phyloP scores from a whole-genome alignment of 2,797 vertebrate species.

The Coracias cyanogaster region DNA sequence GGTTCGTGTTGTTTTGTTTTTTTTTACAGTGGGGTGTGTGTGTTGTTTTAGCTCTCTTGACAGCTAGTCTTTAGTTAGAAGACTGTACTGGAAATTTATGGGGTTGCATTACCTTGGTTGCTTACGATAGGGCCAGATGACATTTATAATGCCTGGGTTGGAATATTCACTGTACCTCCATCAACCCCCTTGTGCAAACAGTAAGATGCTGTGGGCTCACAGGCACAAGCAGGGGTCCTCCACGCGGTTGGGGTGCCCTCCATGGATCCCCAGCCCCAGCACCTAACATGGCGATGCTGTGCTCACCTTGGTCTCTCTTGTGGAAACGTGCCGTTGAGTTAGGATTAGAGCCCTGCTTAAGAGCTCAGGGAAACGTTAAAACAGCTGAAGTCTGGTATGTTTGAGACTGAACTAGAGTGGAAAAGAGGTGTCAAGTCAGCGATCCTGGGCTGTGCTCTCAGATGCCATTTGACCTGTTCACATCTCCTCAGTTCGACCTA shows the following conservation, averaged over 20 bases:
- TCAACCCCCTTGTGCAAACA: neutral
- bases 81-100: neutral
- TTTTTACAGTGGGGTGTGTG: neutral
- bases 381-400: neutral
- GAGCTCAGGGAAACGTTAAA: neutral
- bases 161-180: neutral
- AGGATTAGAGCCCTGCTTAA: neutral
- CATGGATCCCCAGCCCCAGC: neutral
- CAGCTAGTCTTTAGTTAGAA: neutral
- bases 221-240: neutral
- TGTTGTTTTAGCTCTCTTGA: neutral
- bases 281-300: neutral
- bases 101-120: neutral
- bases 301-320: neutral
- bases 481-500: neutral
- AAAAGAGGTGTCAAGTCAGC: neutral
- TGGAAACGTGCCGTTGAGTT: neutral
- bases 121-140: neutral
- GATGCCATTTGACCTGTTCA: neutral
- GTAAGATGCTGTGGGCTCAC: neutral
- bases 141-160: neutral
- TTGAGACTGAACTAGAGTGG: neutral
- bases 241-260: fast-evolving
- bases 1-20: neutral
- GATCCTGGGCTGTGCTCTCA: neutral